Evolutionary conservation across 2,113 vertebrate species (phyloP).

Genomic region (Corythoichthys haematopterus): DNA sequence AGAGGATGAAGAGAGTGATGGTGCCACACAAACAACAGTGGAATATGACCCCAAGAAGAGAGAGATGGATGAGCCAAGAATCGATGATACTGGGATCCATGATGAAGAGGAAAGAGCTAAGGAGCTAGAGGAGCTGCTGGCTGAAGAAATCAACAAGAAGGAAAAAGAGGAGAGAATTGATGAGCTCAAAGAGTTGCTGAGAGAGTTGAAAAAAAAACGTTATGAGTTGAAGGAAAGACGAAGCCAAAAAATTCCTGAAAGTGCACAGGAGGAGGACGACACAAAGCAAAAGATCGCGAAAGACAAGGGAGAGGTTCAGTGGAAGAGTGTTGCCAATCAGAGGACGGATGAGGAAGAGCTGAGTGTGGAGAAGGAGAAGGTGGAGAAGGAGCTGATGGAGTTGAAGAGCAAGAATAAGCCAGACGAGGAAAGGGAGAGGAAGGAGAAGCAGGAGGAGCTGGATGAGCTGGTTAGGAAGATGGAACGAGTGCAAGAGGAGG

Average conservation of each 20-base stretch:
- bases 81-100: constrained; percentile 40
- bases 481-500: constrained; percentile 53
- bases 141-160: constrained; percentile 54
- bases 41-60: constrained; percentile 30
- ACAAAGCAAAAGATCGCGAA: constrained; percentile 26
- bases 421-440: constrained; percentile 53
- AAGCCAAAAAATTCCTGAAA: constrained; percentile 21
- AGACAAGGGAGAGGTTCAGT: constrained; percentile 34
- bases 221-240: constrained; percentile 60
- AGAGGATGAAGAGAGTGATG: constrained; percentile 38
- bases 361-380: constrained; percentile 74
- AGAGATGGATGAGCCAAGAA: constrained; percentile 40
- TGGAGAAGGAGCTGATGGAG: constrained; percentile 62
- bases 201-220: constrained; percentile 67
- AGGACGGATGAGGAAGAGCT: constrained; percentile 60
- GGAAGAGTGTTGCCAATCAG: constrained; percentile 47
- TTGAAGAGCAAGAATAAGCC: constrained; percentile 47
- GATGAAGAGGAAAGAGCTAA: constrained; percentile 47
- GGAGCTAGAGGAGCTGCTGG: constrained; percentile 60
- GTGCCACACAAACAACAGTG: constrained; percentile 8
- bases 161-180: constrained; percentile 47
- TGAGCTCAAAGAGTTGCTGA: constrained; percentile 58
- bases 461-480: constrained; percentile 59
- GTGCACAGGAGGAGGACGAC: constrained; percentile 30
- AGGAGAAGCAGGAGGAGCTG: constrained; percentile 62